phyloP scores from a whole-genome alignment of 2,113 vertebrate species.

The Collichthys lucidus region DNA sequence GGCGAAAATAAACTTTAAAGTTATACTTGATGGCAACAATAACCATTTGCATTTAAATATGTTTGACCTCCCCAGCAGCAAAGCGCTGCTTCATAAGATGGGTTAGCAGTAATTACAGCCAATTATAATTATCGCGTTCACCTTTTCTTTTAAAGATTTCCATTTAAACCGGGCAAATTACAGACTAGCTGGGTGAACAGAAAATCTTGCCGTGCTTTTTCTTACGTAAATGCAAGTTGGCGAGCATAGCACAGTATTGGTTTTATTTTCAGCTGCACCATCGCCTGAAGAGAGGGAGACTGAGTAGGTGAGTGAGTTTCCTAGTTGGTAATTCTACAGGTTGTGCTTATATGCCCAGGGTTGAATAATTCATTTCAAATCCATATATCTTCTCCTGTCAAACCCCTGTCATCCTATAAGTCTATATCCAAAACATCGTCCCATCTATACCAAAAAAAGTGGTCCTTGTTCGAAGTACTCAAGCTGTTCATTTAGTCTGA shows the following conservation, averaged over 20 bases:
- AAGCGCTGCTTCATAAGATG: slow-evolving; percentile 48
- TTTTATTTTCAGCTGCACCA: neutral
- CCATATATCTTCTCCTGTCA: neutral
- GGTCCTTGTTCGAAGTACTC: neutral
- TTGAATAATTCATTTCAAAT: slow-evolving; percentile 26
- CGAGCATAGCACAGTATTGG: neutral
- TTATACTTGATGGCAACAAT: slow-evolving; percentile 41
- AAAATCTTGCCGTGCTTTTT: slow-evolving; percentile 30
- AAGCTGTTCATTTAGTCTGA: neutral
- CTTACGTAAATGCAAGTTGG: neutral
- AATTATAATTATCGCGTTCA: slow-evolving; percentile 76
- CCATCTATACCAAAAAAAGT: neutral
- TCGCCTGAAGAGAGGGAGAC: neutral
- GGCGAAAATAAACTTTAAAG: slow-evolving; percentile 64
- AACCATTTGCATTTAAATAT: slow-evolving; percentile 82
- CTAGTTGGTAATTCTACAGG: slow-evolving; percentile 16
- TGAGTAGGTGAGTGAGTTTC: slow-evolving; percentile 6
- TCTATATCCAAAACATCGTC: slow-evolving; percentile 12
- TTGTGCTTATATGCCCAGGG: slow-evolving; percentile 6
- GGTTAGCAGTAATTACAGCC: slow-evolving; percentile 72
- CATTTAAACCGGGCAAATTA: slow-evolving; percentile 69
- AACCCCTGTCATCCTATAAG: neutral
- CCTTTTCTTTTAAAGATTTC: slow-evolving; percentile 70
- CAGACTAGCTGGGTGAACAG: slow-evolving; percentile 43
- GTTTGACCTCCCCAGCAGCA: slow-evolving; percentile 69